Evolutionary conservation across 1,140 invertebrate species (phyloP).

Genomic region (Caligus rogercresseyi): DNA sequence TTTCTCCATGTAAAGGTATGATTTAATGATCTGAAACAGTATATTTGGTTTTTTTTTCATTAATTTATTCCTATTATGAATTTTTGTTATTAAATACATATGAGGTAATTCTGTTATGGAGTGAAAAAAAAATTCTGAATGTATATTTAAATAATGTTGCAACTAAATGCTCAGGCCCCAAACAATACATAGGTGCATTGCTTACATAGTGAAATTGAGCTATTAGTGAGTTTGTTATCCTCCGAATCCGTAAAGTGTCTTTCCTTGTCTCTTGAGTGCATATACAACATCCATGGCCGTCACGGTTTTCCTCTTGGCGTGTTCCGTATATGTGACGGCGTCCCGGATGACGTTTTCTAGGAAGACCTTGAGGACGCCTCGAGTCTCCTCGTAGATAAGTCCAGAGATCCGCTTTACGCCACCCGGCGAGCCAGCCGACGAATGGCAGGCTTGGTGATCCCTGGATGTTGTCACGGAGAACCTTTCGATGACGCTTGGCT

Average conservation of each 20-base stretch:
- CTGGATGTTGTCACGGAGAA: constrained; percentile 51
- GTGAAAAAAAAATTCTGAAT: no score
- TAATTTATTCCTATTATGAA: no score
- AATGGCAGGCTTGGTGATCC: constrained; percentile 48
- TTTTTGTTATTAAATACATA: no score
- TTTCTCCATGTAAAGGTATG: no score
- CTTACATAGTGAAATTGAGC: no score
- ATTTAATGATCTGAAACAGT: no score
- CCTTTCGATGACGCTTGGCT: constrained; percentile 44
- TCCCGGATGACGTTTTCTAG: constrained; percentile 65
- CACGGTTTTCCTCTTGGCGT: constrained; percentile 59
- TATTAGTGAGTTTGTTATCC: constrained; percentile 29
- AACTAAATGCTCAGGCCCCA: no score
- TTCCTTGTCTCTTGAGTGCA: constrained; percentile 59
- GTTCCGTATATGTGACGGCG: constrained; percentile 68
- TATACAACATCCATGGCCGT: constrained; percentile 76
- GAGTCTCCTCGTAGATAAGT: constrained; percentile 51
- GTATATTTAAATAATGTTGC: no score
- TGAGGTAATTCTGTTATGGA: no score
- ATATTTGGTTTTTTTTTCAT: no score
- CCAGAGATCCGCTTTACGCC: constrained; percentile 56
- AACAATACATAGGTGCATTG: no score
- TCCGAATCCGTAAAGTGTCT: constrained; percentile 42
- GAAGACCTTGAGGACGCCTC: constrained; percentile 55
- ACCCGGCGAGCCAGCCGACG: constrained; percentile 47